Evolutionary conservation across 2,113 vertebrate species (phyloP).

Genomic region (Cyanoramphus novaezelandiae): DNA sequence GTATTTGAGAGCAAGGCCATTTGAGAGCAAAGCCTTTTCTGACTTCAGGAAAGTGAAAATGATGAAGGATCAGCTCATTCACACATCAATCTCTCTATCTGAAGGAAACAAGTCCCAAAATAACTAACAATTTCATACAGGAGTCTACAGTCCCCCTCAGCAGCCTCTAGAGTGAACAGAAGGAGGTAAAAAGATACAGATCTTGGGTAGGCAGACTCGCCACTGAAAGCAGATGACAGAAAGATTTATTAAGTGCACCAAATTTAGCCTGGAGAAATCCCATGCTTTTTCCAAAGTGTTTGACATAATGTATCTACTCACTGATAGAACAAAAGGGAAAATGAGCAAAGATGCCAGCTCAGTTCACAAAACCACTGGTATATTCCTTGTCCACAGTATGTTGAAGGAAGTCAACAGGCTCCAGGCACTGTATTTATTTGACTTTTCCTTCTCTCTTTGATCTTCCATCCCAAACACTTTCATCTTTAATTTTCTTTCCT

Average conservation of each 20-base stretch:
- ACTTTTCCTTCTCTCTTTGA: not conserved
- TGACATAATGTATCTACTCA: not conserved
- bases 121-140: not conserved
- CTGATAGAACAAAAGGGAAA: not conserved
- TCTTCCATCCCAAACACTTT: not conserved
- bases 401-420: not conserved
- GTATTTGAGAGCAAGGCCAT: not conserved
- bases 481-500: not conserved
- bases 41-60: not conserved
- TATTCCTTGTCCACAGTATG: not conserved
- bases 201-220: not conserved
- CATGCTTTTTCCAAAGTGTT: not conserved
- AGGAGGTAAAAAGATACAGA: not conserved
- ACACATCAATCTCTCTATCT: not conserved
- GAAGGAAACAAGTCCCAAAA: not conserved
- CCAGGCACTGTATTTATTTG: not conserved
- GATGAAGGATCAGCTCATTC: not conserved
- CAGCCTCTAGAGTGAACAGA: not conserved
- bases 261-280: not conserved
- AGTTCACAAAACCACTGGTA: not conserved
- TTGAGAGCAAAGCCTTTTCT: not conserved
- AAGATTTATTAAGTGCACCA: not conserved
- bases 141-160: not conserved
- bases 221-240: not conserved
- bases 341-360: not conserved